Base-by-base conservation (phyloP, 1,140 invertebrate species). In the Zaprionus lachaisei region DNA sequence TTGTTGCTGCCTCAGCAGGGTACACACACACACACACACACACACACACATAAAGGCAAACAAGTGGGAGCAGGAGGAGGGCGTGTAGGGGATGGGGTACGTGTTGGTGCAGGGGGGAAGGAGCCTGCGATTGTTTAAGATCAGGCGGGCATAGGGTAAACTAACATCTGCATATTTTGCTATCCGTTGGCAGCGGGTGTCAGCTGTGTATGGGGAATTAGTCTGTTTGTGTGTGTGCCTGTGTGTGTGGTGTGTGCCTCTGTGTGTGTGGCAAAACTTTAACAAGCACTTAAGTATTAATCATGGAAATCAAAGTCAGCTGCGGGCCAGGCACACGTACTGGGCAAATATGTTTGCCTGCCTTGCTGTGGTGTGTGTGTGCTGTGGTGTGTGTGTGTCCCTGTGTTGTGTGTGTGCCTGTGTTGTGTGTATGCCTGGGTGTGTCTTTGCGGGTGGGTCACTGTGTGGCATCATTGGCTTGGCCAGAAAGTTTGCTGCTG, bases 231-330 rank as follows among this genome's bases (percentile, higher is more conserved):
- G 34, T 22, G 55, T 14, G 31, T 9, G 31, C 6, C 0, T 17
- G 15, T 11, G 56, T 28, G 24, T 17, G 56, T 24, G 28, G 26
- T 28, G 7, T 7, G 28, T 31, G 47, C 60, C 34, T 61, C 54
- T 41, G 54, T 54, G 51, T 41, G 37, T 17, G 60, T 66, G 69
- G 80, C 63, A 60, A 87, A 84, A 87, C 84, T 87, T 87, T 89
- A 89, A 90, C 85, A 89, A 90, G 85, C 82, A 84, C 85, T 89
- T 89, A 89, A 90, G 85, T 90, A 90, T 90, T 90, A 90, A 90
- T 90, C 85, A 90, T 90, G 81, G 73, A 90, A 90, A 90, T 90
- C 85, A 90, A 87, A 79, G 77, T 79, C 85, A 75, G 76, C 77
- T 78, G 84, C 71, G 69, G 69, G 69, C 41, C 38, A 41, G 28